phyloP scores from a whole-genome alignment of 2,113 vertebrate species.

The Fregata magnificens region DNA sequence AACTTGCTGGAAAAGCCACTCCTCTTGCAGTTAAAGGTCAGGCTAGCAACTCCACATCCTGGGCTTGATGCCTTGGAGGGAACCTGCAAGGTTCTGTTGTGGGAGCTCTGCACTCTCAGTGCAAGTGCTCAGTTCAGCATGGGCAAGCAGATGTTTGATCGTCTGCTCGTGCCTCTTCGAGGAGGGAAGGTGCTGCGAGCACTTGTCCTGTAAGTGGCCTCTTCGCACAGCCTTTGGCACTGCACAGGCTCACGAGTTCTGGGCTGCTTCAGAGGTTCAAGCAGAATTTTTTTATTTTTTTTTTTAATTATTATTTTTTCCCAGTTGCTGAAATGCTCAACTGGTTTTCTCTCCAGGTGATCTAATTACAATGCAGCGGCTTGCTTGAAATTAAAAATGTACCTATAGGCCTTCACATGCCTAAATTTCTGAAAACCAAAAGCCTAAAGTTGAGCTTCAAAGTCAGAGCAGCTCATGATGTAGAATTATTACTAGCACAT shows the following conservation, averaged over 20 bases:
- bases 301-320: background rate
- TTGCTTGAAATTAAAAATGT: background rate
- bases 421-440: background rate
- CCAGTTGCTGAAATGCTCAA: background rate
- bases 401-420: background rate
- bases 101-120: background rate
- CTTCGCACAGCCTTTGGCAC: background rate
- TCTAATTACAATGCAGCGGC: background rate
- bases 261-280: background rate
- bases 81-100: background rate
- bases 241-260: background rate
- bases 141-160: background rate
- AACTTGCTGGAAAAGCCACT: background rate
- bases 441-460: background rate
- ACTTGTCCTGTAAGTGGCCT: background rate
- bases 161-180: accelerated
- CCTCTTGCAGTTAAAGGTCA: background rate
- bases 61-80: background rate
- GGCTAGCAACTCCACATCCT: background rate
- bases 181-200: background rate
- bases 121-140: accelerated
- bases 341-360: background rate
- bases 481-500: background rate
- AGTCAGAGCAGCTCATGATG: background rate
- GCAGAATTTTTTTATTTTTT: background rate